Base-by-base conservation (phyloP, 2,888 invertebrate genomes). In the Melanostoma mellinum region DNA sequence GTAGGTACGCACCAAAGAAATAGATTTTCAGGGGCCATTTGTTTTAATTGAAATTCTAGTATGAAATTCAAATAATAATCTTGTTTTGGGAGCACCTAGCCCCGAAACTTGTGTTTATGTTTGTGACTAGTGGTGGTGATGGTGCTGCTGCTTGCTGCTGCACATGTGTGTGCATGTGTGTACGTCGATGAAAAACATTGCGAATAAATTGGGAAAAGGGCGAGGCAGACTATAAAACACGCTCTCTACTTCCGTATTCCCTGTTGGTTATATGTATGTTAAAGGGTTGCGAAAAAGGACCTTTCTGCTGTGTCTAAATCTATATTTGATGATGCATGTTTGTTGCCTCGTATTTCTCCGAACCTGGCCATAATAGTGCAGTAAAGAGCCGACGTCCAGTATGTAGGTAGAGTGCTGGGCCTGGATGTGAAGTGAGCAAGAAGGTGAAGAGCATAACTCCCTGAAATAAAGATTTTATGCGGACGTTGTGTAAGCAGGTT, bases 21-120 rank as follows among this genome's bases (percentile, higher is more conserved):
- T 81, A 74, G 77, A 84, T 71, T 84, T 78, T 74, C 76, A 78
- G 79, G 86, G 86, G 81, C 86, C 86, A 87, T 86, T 86, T 86
- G 74, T 78, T 93, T 93, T 94, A 94, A 94, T 94, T 94, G 94
- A 94, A 94, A 94, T 93, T 93, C 93, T 92, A 93, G 93, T 93
- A 92, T 93, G 92, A 85, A 85, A 80, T 80, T 85, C 85, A 85
- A 85, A 85, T 85, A 85, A 85, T 85, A 85, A 85, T 85, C 85
- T 80, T 79, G 85, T 85, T 85, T 80, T 79, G 60, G 79, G 79
- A 78, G 84, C 84, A 84, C 84, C 84, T 84, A 84, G 74, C 84
- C 67, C 72, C 78, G 48, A 78, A 82, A 78, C 61, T 74, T 82
- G 73, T 77, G 78, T 77, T 78, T 78, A 82, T 76, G 65, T 79